These are phyloP conservation scores for Electrona antarctica DNA, from an alignment of 2,113 vertebrate species.

Conservation along the genomic window DNA sequence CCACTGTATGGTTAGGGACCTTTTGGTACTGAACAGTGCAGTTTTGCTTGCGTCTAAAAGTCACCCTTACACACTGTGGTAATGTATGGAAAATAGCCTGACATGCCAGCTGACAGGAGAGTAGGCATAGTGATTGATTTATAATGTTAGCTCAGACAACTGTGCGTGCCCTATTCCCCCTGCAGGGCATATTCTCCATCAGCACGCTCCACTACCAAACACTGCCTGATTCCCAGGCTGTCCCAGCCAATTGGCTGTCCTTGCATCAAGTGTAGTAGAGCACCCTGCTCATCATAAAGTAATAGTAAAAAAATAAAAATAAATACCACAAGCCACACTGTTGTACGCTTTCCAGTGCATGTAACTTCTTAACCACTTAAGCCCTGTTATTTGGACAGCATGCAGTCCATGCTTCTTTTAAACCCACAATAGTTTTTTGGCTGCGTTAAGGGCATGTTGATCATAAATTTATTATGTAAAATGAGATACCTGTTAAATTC, in stretches of 20 bases:
- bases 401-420: too few species aligned
- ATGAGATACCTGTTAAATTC: too few species aligned
- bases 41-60: background rate
- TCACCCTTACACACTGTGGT: slow-evolving; percentile 14
- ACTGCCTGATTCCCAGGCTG: slow-evolving; percentile 3
- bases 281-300: background rate
- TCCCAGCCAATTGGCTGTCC: background rate
- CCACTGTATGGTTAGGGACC: too few species aligned
- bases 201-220: slow-evolving; percentile 22
- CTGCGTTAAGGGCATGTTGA: too few species aligned
- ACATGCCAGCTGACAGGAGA: slow-evolving; percentile 20
- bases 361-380: too few species aligned
- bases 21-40: too few species aligned
- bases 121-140: slow-evolving; percentile 55
- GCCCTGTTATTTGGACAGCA: too few species aligned
- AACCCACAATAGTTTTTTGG: too few species aligned
- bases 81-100: slow-evolving; percentile 56
- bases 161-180: slow-evolving; percentile 26
- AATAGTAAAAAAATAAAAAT: background rate
- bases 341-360: too few species aligned
- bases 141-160: slow-evolving; percentile 44
- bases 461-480: too few species aligned
- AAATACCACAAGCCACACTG: too few species aligned
- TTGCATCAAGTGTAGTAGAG: background rate
- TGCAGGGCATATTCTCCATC: slow-evolving; percentile 39